Conservation (phyloP, 1,140 invertebrate genomes). For the Euborellia annulipes region DNA sequence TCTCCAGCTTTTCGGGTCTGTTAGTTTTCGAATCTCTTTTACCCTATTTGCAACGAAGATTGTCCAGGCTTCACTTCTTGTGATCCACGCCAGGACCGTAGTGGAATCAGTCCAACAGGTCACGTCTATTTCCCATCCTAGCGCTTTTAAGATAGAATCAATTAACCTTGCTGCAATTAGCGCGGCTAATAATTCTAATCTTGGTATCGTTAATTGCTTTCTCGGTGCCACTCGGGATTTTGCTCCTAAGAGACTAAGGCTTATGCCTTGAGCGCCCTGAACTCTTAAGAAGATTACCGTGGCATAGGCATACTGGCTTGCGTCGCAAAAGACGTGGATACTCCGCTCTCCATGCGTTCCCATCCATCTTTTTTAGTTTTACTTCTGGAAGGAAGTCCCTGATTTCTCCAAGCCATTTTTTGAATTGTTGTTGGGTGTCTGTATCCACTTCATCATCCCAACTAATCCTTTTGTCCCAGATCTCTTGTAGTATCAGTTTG, state of each 20-base stretch:
- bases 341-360: conserved; percentile 1
- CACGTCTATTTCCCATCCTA: conserved; percentile 3
- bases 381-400: conserved; percentile 11
- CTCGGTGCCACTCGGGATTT: conserved; percentile 22
- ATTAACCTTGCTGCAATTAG: conserved; percentile 20
- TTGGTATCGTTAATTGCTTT: conserved; percentile 19
- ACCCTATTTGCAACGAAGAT: conserved; percentile 15
- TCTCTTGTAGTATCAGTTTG: conserved; percentile 19
- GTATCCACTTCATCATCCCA: conserved; percentile 16
- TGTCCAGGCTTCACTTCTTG: conserved; percentile 13
- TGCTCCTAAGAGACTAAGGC: conserved; percentile 16
- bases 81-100: conserved; percentile 21
- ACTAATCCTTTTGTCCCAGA: conserved; percentile 14
- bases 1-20: conserved; percentile 16
- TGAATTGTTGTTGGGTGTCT: conserved; percentile 11
- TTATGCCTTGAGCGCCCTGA: conserved; percentile 4
- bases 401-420: conserved; percentile 14
- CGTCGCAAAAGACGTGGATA: conserved; percentile 24
- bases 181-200: conserved; percentile 24
- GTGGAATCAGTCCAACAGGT: conserved; percentile 23
- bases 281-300: conserved; percentile 18
- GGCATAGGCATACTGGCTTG: conserved; percentile 20
- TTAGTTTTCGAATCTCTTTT: conserved; percentile 12
- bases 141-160: conserved; percentile 11
- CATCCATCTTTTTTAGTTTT: conserved; percentile 16